Evolutionary conservation across 2,888 invertebrate genomes (phyloP).

Genomic region (Shargacucullia verbasci): DNA sequence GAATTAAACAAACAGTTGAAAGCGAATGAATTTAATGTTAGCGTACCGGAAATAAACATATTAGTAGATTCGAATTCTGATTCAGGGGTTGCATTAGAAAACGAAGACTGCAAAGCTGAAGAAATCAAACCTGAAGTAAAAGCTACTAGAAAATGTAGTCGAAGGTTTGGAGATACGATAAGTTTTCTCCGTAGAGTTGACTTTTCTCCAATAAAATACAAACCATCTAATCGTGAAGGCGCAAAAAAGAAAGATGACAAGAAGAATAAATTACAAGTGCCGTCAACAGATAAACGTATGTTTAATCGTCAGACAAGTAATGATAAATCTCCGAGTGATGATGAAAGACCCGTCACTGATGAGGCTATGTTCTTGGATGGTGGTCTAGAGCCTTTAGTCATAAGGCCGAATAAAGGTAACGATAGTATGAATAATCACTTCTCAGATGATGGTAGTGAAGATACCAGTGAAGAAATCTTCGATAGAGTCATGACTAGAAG

Average conservation of each 20-base stretch:
- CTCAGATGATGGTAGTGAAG: slow-evolving; percentile 85
- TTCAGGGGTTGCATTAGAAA: slow-evolving; percentile 82
- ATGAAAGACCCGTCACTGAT: slow-evolving; percentile 70
- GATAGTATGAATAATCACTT: slow-evolving; percentile 87
- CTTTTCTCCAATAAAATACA: slow-evolving; percentile 86
- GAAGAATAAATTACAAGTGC: slow-evolving; percentile 77
- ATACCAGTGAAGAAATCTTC: slow-evolving; percentile 86
- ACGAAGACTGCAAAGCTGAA: slow-evolving; percentile 76
- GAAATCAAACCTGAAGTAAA: slow-evolving; percentile 74
- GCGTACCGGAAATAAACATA: slow-evolving; percentile 77
- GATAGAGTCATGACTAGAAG: slow-evolving; percentile 85
- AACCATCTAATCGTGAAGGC: slow-evolving; percentile 74
- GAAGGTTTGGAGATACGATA: slow-evolving; percentile 83
- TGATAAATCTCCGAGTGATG: slow-evolving; percentile 79
- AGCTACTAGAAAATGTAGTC: slow-evolving; percentile 79
- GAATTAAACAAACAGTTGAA: slow-evolving; percentile 76
- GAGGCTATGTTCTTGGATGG: slow-evolving; percentile 76
- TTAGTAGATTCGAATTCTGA: slow-evolving; percentile 84
- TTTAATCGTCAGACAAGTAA: slow-evolving; percentile 72
- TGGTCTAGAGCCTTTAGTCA: slow-evolving; percentile 70
- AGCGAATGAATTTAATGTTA: slow-evolving; percentile 59
- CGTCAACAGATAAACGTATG: slow-evolving; percentile 66
- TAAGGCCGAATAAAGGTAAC: slow-evolving; percentile 80
- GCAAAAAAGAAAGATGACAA: slow-evolving; percentile 81
- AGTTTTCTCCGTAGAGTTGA: slow-evolving; percentile 84